Base-by-base conservation (phyloP, 2,797 vertebrate genomes). In the Phoeniculus purpureus region DNA sequence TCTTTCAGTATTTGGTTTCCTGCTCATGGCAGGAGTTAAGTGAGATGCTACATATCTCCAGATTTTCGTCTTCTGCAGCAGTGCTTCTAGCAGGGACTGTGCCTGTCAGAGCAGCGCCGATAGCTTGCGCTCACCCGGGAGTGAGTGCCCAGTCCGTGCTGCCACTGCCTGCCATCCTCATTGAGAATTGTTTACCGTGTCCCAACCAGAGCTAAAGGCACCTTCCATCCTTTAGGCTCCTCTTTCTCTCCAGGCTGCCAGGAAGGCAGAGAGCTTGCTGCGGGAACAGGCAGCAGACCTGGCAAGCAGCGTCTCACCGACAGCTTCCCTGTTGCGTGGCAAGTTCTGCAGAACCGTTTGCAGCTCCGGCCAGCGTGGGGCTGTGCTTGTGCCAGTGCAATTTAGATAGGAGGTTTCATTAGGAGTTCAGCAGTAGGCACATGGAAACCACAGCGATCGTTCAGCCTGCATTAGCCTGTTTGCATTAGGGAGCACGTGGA, bases 331-430 rank as follows among this genome's bases (percentile, higher is more conserved):
- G 2, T 66, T 76, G 79, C 61, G 3, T 0, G 0, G 34, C 9
- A 10, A 40, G 50, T 90, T 70, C 75, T 20, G 19, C 54, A 75
- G 76, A 81, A 66, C 62, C 80, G 51, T 90, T 11, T 34, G 56
- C 15, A 9, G 62, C 66, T 89, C 66, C 75, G 76, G 87, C 80
- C 89, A 83, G 82, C 82, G 23, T 0, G 5, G 74, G 55, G 5
- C 71, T 37, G 73, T 81, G 73, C 66, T 66, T 34, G 32, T 15
- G 48, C 76, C 85, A 60, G 74, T 7, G n/a, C 82, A 62, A 10
- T 79, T 91, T 47, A 51, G 76, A 47, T 19, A 52, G 85, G 34
- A 12, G 85, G 62, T 85, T 95, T 93, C 80, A 84, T 89, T 54
- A 84, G 76, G 87, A 83, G 85, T 64, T 86, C 92, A 77, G 80